A percentile compares a stretch with the other conserved stretches of the same genome.
Conservation (phyloP, 1,140 invertebrate genomes). For the Artemia franciscana region DNA sequence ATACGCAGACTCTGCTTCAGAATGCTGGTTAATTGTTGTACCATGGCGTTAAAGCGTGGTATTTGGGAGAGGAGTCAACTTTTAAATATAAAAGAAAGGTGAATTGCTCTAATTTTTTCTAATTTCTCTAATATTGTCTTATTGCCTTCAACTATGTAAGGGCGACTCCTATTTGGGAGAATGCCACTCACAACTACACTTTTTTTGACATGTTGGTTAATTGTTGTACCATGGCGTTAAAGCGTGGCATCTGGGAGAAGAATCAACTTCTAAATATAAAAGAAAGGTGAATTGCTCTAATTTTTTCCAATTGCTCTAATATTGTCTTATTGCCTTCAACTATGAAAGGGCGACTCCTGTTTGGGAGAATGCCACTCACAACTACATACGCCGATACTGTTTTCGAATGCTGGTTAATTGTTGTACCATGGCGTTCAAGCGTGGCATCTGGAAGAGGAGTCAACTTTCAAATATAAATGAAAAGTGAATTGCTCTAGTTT, state of each 20-base stretch:
- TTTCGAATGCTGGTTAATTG: conserved; percentile 39
- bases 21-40: conserved; percentile 34
- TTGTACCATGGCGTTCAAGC: conserved; percentile 35
- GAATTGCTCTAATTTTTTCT: too few species aligned
- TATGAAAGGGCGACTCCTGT: conserved; percentile 40
- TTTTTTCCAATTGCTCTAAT: too few species aligned
- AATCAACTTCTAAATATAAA: too few species aligned
- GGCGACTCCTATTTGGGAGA: conserved; percentile 44
- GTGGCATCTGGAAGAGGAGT: too few species aligned
- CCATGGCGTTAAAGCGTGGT: conserved; percentile 35
- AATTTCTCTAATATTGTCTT: too few species aligned
- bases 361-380: conserved; percentile 41
- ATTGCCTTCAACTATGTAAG: conserved; percentile 42
- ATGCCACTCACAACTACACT: conserved; percentile 37
- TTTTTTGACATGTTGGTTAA: too few species aligned
- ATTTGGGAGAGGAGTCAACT: conserved; percentile 17
- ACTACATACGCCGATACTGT: conserved; percentile 36
- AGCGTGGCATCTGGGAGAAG: too few species aligned
- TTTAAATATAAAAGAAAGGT: conserved; percentile 16
- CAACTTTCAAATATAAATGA: too few species aligned
- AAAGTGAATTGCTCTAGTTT: too few species aligned
- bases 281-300: too few species aligned
- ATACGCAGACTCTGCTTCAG: conserved; percentile 42
- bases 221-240: too few species aligned
- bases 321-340: conserved; percentile 38